phyloP scores from a whole-genome alignment of 2,113 vertebrate genomes.

The Lampris incognitus region DNA sequence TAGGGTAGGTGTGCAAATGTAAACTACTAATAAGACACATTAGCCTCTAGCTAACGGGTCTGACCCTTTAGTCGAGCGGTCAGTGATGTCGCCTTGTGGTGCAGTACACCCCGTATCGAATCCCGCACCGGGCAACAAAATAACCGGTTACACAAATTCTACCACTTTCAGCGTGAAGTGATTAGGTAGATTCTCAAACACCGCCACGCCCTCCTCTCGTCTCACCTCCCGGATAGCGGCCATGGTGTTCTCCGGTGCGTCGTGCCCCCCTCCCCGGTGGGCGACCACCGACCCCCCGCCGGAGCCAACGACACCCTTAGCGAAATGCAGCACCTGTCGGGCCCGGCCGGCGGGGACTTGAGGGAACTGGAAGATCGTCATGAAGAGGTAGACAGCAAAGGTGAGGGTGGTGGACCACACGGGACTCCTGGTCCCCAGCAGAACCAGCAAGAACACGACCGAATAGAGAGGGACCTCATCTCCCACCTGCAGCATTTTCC shows the following conservation, averaged over 20 bases:
- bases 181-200: no score
- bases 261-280: conserved; percentile 91
- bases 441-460: conserved; percentile 77
- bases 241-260: conserved; percentile 96
- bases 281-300: conserved; percentile 82
- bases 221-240: conserved; percentile 90
- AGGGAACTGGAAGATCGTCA: conserved; percentile 86
- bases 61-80: no score
- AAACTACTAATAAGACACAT: no score
- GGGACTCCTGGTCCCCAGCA: conserved; percentile 85
- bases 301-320: conserved; percentile 22
- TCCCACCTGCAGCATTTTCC: conserved; percentile 81
- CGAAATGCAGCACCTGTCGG: conserved; percentile 85
- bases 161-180: no score
- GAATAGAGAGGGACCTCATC: conserved; percentile 81
- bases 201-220: not conserved
- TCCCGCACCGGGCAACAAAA: no score
- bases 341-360: conserved; percentile 80
- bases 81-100: no score
- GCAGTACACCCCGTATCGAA: no score
- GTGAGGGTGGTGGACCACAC: conserved; percentile 80
- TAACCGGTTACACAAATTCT: no score
- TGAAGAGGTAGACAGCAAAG: conserved; percentile 83
- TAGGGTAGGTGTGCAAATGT: no score
- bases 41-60: no score